Conservation (phyloP, 2,113 vertebrate species). For the Chelonoidis abingdonii region DNA sequence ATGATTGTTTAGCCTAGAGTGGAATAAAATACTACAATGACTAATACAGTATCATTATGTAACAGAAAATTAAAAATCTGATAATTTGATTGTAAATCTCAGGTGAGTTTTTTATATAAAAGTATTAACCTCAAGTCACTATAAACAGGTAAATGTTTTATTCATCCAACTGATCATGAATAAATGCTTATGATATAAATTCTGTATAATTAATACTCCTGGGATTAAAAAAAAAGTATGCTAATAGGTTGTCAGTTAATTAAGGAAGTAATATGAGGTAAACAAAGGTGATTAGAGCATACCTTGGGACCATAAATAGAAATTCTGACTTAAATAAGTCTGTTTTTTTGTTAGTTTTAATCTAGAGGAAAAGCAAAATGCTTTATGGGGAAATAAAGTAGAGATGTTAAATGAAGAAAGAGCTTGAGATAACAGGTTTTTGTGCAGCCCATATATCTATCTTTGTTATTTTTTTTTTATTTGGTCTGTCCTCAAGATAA, state of each 20-base stretch:
- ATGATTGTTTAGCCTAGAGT: slow-evolving; percentile 77
- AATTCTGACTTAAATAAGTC: slow-evolving; percentile 82
- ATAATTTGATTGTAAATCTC: slow-evolving; percentile 87
- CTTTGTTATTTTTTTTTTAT: background rate
- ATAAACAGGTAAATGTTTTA: slow-evolving; percentile 88
- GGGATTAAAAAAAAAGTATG: slow-evolving; percentile 83
- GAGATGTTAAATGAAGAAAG: slow-evolving; percentile 35
- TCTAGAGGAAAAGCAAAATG: slow-evolving; percentile 45
- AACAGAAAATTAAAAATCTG: slow-evolving; percentile 83
- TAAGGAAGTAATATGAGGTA: slow-evolving; percentile 85
- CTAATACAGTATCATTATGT: slow-evolving; percentile 77
- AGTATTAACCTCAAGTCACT: slow-evolving; percentile 84
- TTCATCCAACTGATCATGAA: slow-evolving; percentile 84
- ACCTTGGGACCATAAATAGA: slow-evolving; percentile 85
- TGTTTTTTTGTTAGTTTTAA: slow-evolving; percentile 67
- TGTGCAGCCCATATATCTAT: background rate
- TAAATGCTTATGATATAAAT: slow-evolving; percentile 88
- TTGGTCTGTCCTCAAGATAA: background rate
- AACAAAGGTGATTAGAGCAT: slow-evolving; percentile 88
- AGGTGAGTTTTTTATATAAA: slow-evolving; percentile 84
- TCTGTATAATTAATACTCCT: slow-evolving; percentile 87
- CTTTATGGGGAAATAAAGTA: slow-evolving; percentile 49
- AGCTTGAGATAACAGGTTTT: slow-evolving; percentile 9
- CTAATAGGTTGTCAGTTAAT: slow-evolving; percentile 88
- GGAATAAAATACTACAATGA: slow-evolving; percentile 73